Evolutionary conservation across 2,888 invertebrate species (phyloP).

Genomic region (Labia minor): DNA sequence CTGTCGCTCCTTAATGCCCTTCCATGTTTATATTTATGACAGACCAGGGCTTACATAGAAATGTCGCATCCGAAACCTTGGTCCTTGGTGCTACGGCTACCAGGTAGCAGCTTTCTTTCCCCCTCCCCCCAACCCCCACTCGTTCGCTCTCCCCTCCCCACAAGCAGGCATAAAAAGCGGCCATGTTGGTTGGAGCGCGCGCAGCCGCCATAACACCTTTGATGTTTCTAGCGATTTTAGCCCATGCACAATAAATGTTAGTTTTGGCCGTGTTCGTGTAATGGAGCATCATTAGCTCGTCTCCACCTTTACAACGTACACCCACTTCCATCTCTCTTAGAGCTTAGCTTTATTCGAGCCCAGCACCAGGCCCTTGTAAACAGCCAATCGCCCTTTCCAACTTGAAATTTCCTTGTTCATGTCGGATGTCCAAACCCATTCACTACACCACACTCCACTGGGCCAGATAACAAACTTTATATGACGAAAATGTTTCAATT

Average conservation of each 20-base stretch:
- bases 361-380: neutral
- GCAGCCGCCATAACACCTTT: neutral
- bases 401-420: constrained; percentile 1
- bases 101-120: neutral
- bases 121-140: neutral
- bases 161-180: neutral
- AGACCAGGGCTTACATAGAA: neutral
- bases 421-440: neutral
- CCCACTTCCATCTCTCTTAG: neutral
- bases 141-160: neutral
- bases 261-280: constrained; percentile 8
- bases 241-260: neutral
- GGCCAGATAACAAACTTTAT: constrained; percentile 3
- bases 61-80: neutral
- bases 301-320: neutral
- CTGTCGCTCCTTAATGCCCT: neutral
- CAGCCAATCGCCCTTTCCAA: constrained; percentile 8
- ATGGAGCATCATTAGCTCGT: constrained; percentile 13
- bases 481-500: constrained; percentile 13
- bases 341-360: neutral
- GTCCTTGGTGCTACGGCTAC: neutral
- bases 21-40: neutral
- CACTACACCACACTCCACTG: no score
- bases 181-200: neutral
- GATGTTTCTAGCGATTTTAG: neutral